These are phyloP conservation scores for Vimba vimba DNA, from an alignment of 2,113 vertebrate genomes.

Conservation along the genomic window DNA sequence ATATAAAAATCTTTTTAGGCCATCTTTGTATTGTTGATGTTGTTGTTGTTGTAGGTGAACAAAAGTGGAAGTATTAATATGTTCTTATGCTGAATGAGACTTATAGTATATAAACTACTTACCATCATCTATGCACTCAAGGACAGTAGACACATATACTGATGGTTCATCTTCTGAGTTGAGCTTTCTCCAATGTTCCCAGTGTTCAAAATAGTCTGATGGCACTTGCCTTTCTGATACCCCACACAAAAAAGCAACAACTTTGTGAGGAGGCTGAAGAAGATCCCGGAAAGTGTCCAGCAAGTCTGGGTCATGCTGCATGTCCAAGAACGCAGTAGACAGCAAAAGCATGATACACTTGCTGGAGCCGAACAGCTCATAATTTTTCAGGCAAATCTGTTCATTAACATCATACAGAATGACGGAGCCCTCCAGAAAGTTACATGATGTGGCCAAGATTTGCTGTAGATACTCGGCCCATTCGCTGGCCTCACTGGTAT, in stretches of 20 bases:
- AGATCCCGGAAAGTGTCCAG: slow-evolving; percentile 60
- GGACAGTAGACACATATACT: slow-evolving; percentile 70
- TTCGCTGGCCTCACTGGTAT: slow-evolving; percentile 73
- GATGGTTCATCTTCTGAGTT: slow-evolving; percentile 71
- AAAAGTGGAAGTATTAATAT: not conserved
- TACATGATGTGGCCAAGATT: slow-evolving; percentile 65
- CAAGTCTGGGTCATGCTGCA: slow-evolving; percentile 56
- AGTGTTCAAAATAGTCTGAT: slow-evolving; percentile 62
- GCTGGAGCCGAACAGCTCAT: slow-evolving; percentile 62
- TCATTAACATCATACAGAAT: slow-evolving; percentile 55
- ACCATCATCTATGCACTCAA: slow-evolving; percentile 69
- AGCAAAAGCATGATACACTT: slow-evolving; percentile 72
- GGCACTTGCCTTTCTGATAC: slow-evolving; percentile 61
- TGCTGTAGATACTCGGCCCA: slow-evolving; percentile 75
- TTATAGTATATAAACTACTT: slow-evolving; percentile 46
- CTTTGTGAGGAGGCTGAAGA: slow-evolving; percentile 68
- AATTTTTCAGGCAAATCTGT: slow-evolving; percentile 49
- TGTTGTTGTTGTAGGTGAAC: not conserved
- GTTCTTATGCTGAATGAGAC: not conserved
- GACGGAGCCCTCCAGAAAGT: slow-evolving; percentile 62
- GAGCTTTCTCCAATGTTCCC: slow-evolving; percentile 74
- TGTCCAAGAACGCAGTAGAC: slow-evolving; percentile 63
- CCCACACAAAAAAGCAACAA: slow-evolving; percentile 74
- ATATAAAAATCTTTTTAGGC: not conserved
- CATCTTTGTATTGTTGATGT: not conserved